phyloP scores from a whole-genome alignment of 2,113 vertebrate species.

The Anseranas semipalmata region DNA sequence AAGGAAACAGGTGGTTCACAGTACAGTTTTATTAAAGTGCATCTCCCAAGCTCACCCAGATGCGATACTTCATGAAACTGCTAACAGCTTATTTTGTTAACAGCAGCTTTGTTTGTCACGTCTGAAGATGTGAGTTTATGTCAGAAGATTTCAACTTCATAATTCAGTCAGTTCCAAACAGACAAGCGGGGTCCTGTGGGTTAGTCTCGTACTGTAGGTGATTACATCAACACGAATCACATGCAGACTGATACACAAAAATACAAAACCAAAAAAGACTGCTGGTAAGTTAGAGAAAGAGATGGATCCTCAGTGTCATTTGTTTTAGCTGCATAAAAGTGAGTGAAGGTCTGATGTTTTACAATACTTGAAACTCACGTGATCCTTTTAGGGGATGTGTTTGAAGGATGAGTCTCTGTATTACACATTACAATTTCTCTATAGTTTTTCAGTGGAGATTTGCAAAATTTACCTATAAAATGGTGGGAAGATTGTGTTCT shows the following conservation, averaged over 20 bases:
- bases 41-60: neutral
- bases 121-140: neutral
- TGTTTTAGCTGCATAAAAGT: neutral
- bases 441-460: neutral
- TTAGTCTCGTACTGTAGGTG: neutral
- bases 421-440: neutral
- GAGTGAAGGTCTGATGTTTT: neutral
- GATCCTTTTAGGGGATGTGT: neutral
- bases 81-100: neutral
- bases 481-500: neutral
- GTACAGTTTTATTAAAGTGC: neutral
- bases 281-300: neutral
- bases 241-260: too few relatives aligned
- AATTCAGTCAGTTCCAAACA: neutral
- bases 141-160: neutral
- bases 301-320: neutral
- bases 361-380: neutral
- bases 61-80: neutral
- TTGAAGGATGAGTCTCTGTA: neutral
- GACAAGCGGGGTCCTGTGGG: neutral
- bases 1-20: neutral
- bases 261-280: neutral
- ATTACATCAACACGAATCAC: neutral
- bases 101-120: too few relatives aligned
- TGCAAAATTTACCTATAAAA: neutral